Evolutionary conservation across 2,113 vertebrate species (phyloP).

Genomic region (Colaptes auratus): DNA sequence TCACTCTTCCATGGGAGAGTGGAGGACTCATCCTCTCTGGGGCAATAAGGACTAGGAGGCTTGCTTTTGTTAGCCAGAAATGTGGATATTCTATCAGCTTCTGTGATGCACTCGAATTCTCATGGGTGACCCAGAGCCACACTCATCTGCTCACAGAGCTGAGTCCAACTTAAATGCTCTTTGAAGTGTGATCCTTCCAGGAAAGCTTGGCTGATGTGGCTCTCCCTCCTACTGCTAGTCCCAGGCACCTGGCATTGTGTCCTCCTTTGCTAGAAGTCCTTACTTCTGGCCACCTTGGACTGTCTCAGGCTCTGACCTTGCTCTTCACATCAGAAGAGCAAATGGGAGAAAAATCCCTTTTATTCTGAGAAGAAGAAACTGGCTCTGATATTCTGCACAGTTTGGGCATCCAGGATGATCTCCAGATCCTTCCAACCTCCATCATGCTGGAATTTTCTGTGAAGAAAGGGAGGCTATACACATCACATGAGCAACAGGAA

Average conservation of each 20-base stretch:
- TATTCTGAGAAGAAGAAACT: fast-evolving
- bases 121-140: background rate
- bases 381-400: no score
- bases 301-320: background rate
- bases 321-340: background rate
- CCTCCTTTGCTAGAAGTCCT: background rate
- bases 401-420: no score
- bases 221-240: background rate
- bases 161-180: background rate
- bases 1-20: fast-evolving
- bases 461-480: no score
- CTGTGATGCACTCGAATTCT: background rate
- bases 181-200: background rate
- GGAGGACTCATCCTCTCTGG: background rate
- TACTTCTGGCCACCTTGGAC: background rate
- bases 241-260: background rate
- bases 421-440: no score
- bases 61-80: background rate
- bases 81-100: fast-evolving
- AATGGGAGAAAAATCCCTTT: background rate
- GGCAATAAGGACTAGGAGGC: background rate
- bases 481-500: no score
- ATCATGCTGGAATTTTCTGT: no score
- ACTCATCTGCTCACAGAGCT: background rate
- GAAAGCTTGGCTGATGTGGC: background rate